These are phyloP conservation scores for Aix galericulata DNA, from an alignment of 2,113 vertebrate genomes.

Conservation along the genomic window DNA sequence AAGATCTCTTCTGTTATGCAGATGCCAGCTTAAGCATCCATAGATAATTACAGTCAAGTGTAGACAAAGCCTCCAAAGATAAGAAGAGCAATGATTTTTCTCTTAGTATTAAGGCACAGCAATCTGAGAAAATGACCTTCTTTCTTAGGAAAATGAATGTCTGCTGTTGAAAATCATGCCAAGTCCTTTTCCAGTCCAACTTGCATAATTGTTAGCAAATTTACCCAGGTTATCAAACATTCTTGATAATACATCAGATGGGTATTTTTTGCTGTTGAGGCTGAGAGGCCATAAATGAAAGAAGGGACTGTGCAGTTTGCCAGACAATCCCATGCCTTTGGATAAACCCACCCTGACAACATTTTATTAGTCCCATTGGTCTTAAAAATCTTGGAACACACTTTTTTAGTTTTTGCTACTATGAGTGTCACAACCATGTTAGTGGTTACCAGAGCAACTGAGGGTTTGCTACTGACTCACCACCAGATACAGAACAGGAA, in stretches of 20 bases:
- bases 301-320: neutral
- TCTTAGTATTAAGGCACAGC: neutral
- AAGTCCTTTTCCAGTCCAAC: neutral
- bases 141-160: neutral
- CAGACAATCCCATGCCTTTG: neutral
- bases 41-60: neutral
- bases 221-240: neutral
- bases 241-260: neutral
- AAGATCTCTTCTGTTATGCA: neutral
- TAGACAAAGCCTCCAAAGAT: neutral
- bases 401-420: neutral
- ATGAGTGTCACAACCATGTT: neutral
- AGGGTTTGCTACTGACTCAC: neutral
- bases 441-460: neutral
- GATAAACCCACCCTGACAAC: neutral
- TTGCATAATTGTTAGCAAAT: neutral
- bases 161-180: neutral
- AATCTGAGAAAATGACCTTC: neutral
- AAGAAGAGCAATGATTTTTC: neutral
- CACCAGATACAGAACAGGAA: fast-evolving
- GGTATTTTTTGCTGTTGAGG: neutral
- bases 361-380: neutral
- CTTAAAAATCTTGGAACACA: neutral
- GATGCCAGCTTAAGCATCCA: neutral
- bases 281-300: neutral